phyloP scores from a whole-genome alignment of 2,797 vertebrate species.

The Lateolabrax maculatus region DNA sequence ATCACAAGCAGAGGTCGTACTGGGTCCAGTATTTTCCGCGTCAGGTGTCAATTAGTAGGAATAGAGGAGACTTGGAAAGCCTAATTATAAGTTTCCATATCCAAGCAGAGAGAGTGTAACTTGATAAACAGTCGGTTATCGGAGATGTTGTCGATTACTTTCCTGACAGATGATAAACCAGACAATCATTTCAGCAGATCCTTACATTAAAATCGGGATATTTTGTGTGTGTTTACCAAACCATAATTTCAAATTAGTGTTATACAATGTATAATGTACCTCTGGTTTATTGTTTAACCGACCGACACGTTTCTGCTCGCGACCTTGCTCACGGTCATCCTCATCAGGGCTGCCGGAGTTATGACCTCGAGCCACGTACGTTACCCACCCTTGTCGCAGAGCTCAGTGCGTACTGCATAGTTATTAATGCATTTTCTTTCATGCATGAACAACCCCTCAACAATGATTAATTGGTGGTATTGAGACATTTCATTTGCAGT shows the following conservation, averaged over 20 bases:
- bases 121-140: not conserved
- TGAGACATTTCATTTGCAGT: slow-evolving; percentile 11
- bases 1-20: too few relatives aligned
- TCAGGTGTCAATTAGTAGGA: not conserved
- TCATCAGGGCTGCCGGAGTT: not conserved
- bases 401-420: not conserved
- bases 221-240: too few relatives aligned
- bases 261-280: not conserved
- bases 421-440: not conserved
- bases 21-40: fast-evolving
- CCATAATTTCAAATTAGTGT: too few relatives aligned
- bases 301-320: not conserved
- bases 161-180: not conserved
- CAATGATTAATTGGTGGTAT: not conserved
- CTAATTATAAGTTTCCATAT: not conserved
- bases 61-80: not conserved
- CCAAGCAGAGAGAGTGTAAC: not conserved
- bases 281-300: not conserved
- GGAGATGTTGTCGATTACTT: not conserved
- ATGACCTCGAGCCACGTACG: not conserved
- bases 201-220: too few relatives aligned
- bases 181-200: not conserved
- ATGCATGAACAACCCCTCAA: not conserved
- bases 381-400: not conserved
- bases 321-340: not conserved